Percentiles rank a stretch among this genome's conserved stretches.
These are phyloP conservation scores for Octopus sinensis DNA, from an alignment of 1,140 invertebrate species.

Conservation along the genomic window DNA sequence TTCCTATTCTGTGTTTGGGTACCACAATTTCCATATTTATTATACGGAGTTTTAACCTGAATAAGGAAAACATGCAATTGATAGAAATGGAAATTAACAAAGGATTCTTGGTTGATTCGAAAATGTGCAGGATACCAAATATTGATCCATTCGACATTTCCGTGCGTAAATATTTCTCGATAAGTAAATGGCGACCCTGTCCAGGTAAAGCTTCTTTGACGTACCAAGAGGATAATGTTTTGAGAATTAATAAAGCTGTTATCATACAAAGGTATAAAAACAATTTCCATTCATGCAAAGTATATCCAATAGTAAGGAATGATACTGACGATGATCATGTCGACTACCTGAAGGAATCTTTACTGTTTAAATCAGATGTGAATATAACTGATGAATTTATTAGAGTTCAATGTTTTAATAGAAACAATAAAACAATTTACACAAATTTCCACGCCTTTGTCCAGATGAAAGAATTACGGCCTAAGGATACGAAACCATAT, in stretches of 20 bases:
- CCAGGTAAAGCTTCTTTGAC: slow-evolving; percentile 57
- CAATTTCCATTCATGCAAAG: slow-evolving; percentile 47
- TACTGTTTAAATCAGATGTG: slow-evolving; percentile 28
- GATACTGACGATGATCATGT: slow-evolving; percentile 28
- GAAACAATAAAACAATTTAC: slow-evolving; percentile 44
- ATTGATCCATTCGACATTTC: slow-evolving; percentile 71
- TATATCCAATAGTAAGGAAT: slow-evolving; percentile 47
- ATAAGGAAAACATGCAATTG: too few species aligned
- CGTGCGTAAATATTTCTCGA: slow-evolving; percentile 64
- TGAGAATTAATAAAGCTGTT: slow-evolving; percentile 45
- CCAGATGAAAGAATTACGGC: slow-evolving; percentile 35
- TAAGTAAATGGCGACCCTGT: slow-evolving; percentile 64
- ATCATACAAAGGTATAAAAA: slow-evolving; percentile 35
- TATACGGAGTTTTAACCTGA: too few species aligned
- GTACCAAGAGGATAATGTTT: slow-evolving; percentile 40
- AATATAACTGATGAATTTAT: slow-evolving; percentile 43
- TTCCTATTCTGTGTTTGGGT: too few species aligned
- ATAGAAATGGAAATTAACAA: not conserved
- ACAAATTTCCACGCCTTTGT: slow-evolving; percentile 57
- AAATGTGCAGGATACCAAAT: slow-evolving; percentile 76
- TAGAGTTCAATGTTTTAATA: slow-evolving; percentile 43
- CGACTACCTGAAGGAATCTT: slow-evolving; percentile 20
- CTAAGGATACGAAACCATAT: not conserved
- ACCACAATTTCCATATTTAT: too few species aligned
- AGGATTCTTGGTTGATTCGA: slow-evolving; percentile 68